phyloP scores from a whole-genome alignment of 2,113 vertebrate species.

The Dipodomys merriami region DNA sequence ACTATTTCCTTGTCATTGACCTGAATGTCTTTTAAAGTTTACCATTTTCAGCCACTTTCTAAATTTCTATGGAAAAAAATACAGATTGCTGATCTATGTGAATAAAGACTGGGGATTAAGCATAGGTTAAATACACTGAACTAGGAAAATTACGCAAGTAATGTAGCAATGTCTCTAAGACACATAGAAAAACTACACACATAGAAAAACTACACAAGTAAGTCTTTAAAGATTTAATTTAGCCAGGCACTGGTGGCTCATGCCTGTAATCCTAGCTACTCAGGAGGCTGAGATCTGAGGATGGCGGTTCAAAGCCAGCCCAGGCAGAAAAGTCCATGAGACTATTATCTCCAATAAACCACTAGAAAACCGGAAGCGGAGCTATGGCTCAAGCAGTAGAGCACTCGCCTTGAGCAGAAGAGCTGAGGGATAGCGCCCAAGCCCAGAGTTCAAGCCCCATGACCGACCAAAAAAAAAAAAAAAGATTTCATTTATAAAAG shows the following conservation, averaged over 20 bases:
- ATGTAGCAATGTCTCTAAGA: background rate
- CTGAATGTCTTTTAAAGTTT: constrained; percentile 2
- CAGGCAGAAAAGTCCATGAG: no score
- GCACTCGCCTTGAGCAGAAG: no score
- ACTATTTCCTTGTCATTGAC: constrained; percentile 40
- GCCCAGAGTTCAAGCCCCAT: no score
- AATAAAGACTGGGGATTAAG: background rate
- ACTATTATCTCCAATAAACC: no score
- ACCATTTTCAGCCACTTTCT: background rate
- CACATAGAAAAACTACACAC: background rate
- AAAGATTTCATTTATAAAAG: constrained; percentile 37
- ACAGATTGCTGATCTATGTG: background rate
- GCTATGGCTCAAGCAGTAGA: no score
- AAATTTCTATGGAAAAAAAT: background rate
- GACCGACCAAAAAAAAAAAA: no score
- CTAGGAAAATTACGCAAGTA: background rate
- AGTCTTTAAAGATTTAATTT: constrained; percentile 13
- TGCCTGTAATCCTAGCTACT: no score
- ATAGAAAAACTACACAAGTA: constrained; percentile 11
- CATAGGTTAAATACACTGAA: background rate
- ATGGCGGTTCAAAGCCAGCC: no score
- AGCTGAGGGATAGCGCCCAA: no score
- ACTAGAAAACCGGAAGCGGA: no score
- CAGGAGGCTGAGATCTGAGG: no score
- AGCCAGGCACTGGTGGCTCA: no score